Evolutionary conservation across 2,113 vertebrate genomes (phyloP).

Genomic region (Excalfactoria chinensis): DNA sequence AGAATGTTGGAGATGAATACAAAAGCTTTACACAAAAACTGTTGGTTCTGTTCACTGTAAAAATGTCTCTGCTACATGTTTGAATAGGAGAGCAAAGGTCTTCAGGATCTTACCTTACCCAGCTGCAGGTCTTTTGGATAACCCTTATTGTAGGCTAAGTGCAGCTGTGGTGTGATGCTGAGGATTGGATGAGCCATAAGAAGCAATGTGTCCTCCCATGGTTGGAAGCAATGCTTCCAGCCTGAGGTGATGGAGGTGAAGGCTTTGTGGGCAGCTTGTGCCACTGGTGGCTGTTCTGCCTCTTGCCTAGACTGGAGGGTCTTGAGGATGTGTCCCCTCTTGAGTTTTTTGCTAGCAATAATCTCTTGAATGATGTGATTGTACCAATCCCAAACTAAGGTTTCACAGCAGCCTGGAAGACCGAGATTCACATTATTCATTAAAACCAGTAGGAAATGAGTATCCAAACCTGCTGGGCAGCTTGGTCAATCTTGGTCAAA

Average conservation of each 20-base stretch:
- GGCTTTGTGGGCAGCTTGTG: neutral
- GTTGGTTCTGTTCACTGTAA: neutral
- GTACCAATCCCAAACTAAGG: neutral
- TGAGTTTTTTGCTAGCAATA: constrained; percentile 1
- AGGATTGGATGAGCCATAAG: constrained; percentile 12
- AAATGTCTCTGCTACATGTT: neutral
- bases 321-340: neutral
- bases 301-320: neutral
- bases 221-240: neutral
- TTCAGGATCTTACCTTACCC: neutral
- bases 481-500: neutral
- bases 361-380: neutral
- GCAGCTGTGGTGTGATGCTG: constrained; percentile 36
- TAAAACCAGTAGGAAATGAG: neutral
- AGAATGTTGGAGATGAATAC: neutral
- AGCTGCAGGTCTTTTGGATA: neutral
- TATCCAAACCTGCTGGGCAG: neutral
- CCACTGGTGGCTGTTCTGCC: neutral
- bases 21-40: constrained; percentile 36
- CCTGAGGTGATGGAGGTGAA: neutral
- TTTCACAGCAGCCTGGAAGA: neutral
- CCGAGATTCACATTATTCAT: neutral
- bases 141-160: neutral
- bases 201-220: neutral
- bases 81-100: neutral